These are phyloP conservation scores for Gobionotothen gibberifrons DNA, from an alignment of 2,797 vertebrate genomes.

Conservation along the genomic window DNA sequence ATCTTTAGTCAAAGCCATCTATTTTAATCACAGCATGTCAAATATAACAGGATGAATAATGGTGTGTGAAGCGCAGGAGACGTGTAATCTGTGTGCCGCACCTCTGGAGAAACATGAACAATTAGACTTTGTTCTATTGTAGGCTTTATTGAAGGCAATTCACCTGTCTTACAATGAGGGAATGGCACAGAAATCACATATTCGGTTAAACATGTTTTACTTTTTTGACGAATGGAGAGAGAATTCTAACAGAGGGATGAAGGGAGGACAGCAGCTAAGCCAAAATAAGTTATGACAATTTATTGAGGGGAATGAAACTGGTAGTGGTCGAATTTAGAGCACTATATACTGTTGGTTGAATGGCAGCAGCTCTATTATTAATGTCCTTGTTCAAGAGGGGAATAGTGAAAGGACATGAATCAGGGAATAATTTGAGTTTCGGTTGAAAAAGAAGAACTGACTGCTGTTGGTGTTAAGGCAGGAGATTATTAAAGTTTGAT, in stretches of 20 bases:
- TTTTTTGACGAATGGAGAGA: neutral
- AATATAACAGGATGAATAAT: constrained; percentile 45
- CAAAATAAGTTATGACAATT: neutral
- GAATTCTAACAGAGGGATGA: neutral
- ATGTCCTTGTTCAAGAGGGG: constrained; percentile 4
- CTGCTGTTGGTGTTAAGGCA: constrained; percentile 3
- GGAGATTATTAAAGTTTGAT: constrained; percentile 49
- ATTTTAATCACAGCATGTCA: constrained; percentile 58
- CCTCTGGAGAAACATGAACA: constrained; percentile 31
- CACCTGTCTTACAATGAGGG: neutral
- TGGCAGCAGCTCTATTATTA: constrained; percentile 11
- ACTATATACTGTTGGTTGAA: neutral
- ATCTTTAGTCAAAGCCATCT: constrained; percentile 51
- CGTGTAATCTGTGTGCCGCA: constrained; percentile 5
- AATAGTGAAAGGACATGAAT: neutral
- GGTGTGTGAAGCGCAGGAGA: constrained; percentile 13
- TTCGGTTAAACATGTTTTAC: neutral
- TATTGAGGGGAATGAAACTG: neutral
- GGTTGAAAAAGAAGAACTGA: constrained; percentile 16
- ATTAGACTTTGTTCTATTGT: constrained; percentile 2
- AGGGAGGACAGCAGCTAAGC: neutral
- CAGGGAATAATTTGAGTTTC: constrained; percentile 11
- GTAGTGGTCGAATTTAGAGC: neutral
- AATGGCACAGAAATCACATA: neutral
- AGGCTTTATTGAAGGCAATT: constrained; percentile 12